phyloP scores from a whole-genome alignment of 2,888 invertebrate species.

The Zygaena filipendulae region DNA sequence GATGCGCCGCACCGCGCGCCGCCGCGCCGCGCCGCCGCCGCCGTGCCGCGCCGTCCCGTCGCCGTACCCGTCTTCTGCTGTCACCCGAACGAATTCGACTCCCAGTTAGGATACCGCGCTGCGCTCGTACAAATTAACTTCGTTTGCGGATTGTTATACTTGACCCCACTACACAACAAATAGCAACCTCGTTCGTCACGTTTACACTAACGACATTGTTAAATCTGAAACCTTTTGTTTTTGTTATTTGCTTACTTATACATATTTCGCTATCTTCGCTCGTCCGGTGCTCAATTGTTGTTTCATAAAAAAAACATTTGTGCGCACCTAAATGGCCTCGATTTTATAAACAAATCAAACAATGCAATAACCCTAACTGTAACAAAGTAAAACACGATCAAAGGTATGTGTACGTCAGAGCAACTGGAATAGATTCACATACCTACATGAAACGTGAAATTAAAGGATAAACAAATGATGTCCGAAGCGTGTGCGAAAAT shows the following conservation, averaged over 20 bases:
- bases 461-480: slow-evolving; percentile 68
- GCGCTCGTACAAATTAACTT: slow-evolving; percentile 48
- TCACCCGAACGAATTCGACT: slow-evolving; percentile 20
- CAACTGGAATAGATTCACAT: slow-evolving; percentile 59
- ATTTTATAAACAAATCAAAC: too few relatives aligned
- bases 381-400: background rate
- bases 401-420: slow-evolving; percentile 39
- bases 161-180: slow-evolving; percentile 27
- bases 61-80: slow-evolving; percentile 22
- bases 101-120: slow-evolving; percentile 31
- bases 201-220: too few relatives aligned
- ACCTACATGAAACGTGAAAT: slow-evolving; percentile 49
- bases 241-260: too few relatives aligned
- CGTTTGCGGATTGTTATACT: slow-evolving; percentile 45
- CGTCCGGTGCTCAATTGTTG: too few relatives aligned
- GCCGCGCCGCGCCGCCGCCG: slow-evolving; percentile 13
- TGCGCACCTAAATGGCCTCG: too few relatives aligned
- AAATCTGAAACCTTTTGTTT: too few relatives aligned
- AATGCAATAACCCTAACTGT: slow-evolving; percentile 25
- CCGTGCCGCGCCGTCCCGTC: slow-evolving; percentile 17
- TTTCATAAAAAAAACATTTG: too few relatives aligned
- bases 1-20: too few relatives aligned
- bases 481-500: slow-evolving; percentile 49
- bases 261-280: too few relatives aligned
- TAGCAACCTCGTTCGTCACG: slow-evolving; percentile 30